Evolutionary conservation across 2,797 vertebrate species (phyloP).

Genomic region (Bradypus variegatus): DNA sequence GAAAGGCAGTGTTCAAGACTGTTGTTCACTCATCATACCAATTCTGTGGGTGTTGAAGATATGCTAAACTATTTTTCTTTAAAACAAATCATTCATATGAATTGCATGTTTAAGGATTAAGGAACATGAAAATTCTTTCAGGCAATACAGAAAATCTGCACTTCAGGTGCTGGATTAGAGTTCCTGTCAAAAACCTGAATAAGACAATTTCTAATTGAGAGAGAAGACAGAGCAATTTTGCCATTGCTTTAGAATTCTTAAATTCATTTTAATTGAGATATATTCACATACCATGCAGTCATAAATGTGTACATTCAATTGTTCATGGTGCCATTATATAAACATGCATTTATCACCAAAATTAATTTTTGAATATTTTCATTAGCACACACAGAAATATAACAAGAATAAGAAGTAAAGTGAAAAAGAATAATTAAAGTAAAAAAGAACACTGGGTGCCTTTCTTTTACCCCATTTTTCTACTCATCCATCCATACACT

Average conservation of each 20-base stretch:
- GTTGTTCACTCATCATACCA: not conserved
- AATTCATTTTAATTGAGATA: not conserved
- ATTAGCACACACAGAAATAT: no score
- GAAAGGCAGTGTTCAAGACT: not conserved
- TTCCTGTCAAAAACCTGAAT: constrained; percentile 1
- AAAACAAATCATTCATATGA: not conserved
- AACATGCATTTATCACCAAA: no score
- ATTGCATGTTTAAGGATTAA: not conserved
- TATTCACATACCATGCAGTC: no score
- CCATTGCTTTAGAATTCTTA: not conserved
- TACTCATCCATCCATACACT: no score
- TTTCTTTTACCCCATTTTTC: no score
- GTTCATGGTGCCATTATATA: no score
- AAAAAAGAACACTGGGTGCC: no score
- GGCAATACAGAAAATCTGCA: not conserved
- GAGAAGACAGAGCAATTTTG: not conserved
- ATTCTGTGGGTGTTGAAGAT: not conserved
- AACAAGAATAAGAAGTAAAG: no score
- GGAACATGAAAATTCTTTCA: not conserved
- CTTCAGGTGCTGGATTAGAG: not conserved
- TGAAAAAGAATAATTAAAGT: no score
- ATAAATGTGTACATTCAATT: no score
- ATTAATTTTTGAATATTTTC: no score
- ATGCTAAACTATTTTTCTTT: not conserved
- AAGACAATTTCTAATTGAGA: not conserved